phyloP scores from a whole-genome alignment of 1,140 invertebrate species.

The Anastrepha ludens region DNA sequence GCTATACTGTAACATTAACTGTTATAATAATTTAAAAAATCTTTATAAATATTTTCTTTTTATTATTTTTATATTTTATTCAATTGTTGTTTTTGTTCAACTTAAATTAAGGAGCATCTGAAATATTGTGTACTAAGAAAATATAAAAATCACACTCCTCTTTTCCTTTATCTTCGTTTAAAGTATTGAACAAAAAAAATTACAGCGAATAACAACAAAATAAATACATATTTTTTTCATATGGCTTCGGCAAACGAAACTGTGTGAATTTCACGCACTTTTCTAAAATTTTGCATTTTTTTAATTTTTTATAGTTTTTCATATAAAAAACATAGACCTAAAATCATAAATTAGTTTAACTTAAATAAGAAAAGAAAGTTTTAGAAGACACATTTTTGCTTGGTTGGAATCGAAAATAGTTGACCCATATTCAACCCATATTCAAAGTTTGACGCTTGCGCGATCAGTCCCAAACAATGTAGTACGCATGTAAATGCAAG shows the following conservation, averaged over 20 bases:
- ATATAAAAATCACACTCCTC: conserved; percentile 24
- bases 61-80: conserved; percentile 42
- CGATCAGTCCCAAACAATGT: background rate
- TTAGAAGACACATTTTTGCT: background rate
- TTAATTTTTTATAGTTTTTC: conserved; percentile 30
- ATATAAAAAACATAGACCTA: conserved; percentile 44
- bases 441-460: background rate
- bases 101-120: conserved; percentile 49
- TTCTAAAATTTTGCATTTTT: conserved; percentile 46
- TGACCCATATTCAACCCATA: background rate
- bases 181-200: background rate
- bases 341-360: conserved; percentile 45
- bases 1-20: background rate
- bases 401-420: background rate
- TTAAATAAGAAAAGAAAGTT: conserved; percentile 44
- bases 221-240: background rate
- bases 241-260: conserved; percentile 51
- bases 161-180: background rate
- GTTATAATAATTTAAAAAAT: background rate
- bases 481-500: background rate
- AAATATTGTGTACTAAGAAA: background rate
- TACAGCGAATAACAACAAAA: background rate
- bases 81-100: conserved; percentile 51
- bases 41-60: background rate
- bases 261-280: conserved; percentile 52